phyloP scores from a whole-genome alignment of 2,113 vertebrate genomes.

The Natator depressus region DNA sequence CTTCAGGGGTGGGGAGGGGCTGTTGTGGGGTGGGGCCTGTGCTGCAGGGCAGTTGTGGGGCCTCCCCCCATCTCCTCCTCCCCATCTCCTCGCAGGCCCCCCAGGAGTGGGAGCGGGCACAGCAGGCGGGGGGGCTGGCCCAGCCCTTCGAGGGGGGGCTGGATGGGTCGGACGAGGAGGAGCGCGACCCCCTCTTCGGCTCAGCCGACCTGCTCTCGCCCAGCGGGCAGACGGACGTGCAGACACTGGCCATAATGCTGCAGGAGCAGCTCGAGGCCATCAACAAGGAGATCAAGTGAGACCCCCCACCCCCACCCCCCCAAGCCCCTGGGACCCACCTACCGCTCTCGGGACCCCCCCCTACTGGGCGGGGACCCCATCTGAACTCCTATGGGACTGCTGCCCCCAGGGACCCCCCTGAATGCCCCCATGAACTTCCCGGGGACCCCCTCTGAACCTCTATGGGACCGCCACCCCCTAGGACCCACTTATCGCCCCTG shows the following conservation, averaged over 20 bases:
- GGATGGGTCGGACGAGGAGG: slow-evolving; percentile 88
- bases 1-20: not conserved
- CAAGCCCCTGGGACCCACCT: not conserved
- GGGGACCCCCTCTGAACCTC: too few species aligned
- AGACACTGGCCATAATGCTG: slow-evolving; percentile 93
- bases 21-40: not conserved
- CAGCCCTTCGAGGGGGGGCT: slow-evolving; percentile 82
- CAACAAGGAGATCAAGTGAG: slow-evolving; percentile 96
- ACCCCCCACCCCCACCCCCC: not conserved
- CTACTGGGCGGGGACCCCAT: too few species aligned
- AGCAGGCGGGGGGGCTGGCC: slow-evolving; percentile 75
- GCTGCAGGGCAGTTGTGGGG: not conserved
- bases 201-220: slow-evolving; percentile 89
- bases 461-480: too few species aligned
- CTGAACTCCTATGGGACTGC: not conserved
- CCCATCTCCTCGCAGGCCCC: not conserved
- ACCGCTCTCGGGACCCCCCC: not conserved
- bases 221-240: slow-evolving; percentile 91
- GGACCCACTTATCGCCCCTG: not conserved
- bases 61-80: not conserved
- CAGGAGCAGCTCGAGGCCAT: slow-evolving; percentile 95
- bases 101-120: slow-evolving; percentile 86
- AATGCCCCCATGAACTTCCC: too few species aligned
- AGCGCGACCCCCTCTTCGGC: slow-evolving; percentile 85
- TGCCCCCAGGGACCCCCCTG: not conserved